Evolutionary conservation across 2,888 invertebrate species (phyloP), one percentile per base, ranked within the genome.

Genomic region (Pseudococcus viburni): DNA sequence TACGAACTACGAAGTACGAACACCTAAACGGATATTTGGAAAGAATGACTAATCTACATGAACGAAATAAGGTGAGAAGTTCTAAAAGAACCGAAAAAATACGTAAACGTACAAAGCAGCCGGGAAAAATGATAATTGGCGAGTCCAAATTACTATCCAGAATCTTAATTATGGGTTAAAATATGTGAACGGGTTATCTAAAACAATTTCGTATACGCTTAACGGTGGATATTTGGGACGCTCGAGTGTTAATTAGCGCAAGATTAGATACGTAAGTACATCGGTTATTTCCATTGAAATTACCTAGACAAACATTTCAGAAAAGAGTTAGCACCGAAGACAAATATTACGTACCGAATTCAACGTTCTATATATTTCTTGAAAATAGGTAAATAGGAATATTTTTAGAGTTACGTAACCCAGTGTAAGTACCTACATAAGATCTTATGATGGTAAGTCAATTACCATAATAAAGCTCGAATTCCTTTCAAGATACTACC

Each of bases 161-260:
- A 64, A 64, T 64, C 64, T 64, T 64, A 64, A 64, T 64, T 64
- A 64, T 22, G 22, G 64, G 64, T 64, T 64, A 64, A 64, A 64
- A 64, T 64, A 64, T 64, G 64, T 64, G 19, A 64, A 19, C 22
- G 64, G 22, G 22, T 19, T 64, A 64, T 12, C 19, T 64, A 64
- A 64, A 64, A 19, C 64, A 22, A 64, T 64, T 64, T 64, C 64
- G 64, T 9, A 9, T 42, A 42, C 9, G 22, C 22, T 64, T 64
- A 64, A 64, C 19, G 64, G 64, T 64, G 22, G 22, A 64, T 64
- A 22, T 64, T 64, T 64, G 64, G 64, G 11, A 64, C 19, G 64
- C 64, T 64, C 8, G 19, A 64, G 22, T 22, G 64, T 64, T 64
- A 19, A 64, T 64, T 64, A 64, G 0, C 9, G 22, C 22, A 22